Evolutionary conservation across 1,140 invertebrate species (phyloP), one percentile per base, ranked within the genome.

Genomic region (Venturia canescens): DNA sequence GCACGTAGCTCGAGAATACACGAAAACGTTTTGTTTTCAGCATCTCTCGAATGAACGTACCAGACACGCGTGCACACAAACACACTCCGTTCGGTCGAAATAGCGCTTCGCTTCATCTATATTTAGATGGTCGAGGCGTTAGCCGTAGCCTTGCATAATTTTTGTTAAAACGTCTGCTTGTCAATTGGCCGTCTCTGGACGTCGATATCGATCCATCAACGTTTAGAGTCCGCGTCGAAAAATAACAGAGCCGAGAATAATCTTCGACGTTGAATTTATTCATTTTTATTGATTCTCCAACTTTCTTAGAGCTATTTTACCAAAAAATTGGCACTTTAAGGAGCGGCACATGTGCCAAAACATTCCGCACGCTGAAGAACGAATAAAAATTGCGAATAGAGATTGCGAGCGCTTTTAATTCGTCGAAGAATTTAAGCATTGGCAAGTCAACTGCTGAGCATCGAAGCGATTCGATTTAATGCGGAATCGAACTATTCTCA

Each of bases 101-200:
- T 70, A 66, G 78, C 78, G 66, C 66, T 27, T 79, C 78, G 66
- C 31, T 29, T 31, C 1, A 31, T 70, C 66, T 79, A 79, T 79
- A 74, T 74, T 74, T 74, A 74, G 71, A n/a, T 18, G 2, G 23
- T 18, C 71, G 38, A 74, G 48, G 48, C 26, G 76, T 83, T 84
- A 81, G 82, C 63, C 67, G 72, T 83, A 63, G 34, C 57, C 77
- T 79, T 78, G 79, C 80, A 80, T 63, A 83, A 84, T 82, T 82
- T 63, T 78, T 60, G 72, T 79, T 77, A 63, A 80, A 78, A 75
- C 48, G 57, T 79, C 53, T 81, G 82, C 44, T 63, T 79, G 29
- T 79, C 26, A 69, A 67, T 70, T 34, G 29, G 48, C 53, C 60
- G 21, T 44, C 11, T 38, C n/a, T 0, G n/a, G 63, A 70, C 31